Evolutionary conservation across 2,113 vertebrate species (phyloP), one percentile per base, ranked within the genome.

Genomic region (Eublepharis macularius): DNA sequence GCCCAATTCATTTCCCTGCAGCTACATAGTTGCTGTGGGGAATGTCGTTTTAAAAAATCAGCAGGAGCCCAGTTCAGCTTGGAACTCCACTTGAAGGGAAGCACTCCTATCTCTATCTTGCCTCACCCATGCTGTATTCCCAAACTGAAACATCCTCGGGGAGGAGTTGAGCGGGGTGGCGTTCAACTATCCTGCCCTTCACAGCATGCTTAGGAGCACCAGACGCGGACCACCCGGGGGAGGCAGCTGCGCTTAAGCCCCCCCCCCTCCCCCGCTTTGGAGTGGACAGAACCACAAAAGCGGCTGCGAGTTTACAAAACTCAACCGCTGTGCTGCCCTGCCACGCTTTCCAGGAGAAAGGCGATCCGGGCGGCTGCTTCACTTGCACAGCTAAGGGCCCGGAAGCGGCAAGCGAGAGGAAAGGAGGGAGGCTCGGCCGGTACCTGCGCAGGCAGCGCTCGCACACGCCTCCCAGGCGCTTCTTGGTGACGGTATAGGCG

Each of bases 401-500:
- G 34, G 6, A 41, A 6, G 29, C 75, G 16, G 51, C 36, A 1
- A 47, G 29, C 13, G 10, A 21, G 43, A 26, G 4, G 54, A 54
- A 29, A 10, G 43, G 63, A 75, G 17, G 26, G 51, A 66, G 70
- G 16, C 34, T 75, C 85, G 39, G 0, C 2, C 9, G 1, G 10
- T 95, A 99, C 98, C 98, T 97, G 81, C 94, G 94, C n/a, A 98
- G 95, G 95, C 98, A 99, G 86, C 81, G 88, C 45, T 98, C 97
- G 80, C 98, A 99, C 8, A 97, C 93, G 0, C 92, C 69, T 81
- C 94, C 96, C 4, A 96, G 81, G 54, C 93, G 92, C 76, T 94
- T 93, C 75, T 92, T 95, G 88, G 92, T 95, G 72, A 97, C 95
- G 2, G 97, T 96, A 91, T 94, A 96, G 1, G 96, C 98, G 93